phyloP scores from a whole-genome alignment of 2,113 vertebrate genomes.

The Orientallactaga bullata region DNA sequence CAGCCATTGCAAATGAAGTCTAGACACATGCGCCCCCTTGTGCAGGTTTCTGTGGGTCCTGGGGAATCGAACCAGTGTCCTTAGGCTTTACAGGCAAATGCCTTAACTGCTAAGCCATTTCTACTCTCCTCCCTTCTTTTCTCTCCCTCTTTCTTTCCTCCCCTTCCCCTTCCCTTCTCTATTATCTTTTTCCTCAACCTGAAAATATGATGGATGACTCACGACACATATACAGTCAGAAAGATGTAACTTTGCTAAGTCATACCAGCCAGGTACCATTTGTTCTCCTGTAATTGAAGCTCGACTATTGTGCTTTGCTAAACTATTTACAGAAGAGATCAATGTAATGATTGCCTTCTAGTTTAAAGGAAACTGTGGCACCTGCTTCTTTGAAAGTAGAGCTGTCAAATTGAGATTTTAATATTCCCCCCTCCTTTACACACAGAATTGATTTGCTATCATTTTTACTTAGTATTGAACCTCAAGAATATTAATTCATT shows the following conservation, averaged over 20 bases:
- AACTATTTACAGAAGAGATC: background rate
- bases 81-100: too few species aligned
- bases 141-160: background rate
- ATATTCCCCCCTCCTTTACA: background rate
- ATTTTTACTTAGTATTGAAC: conserved; percentile 31
- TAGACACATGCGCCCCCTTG: too few species aligned
- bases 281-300: background rate
- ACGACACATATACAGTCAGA: background rate
- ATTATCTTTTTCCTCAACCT: background rate
- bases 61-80: too few species aligned
- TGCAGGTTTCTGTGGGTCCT: too few species aligned
- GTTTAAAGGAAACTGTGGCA: background rate
- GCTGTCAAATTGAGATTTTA: background rate
- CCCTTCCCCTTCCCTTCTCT: too few species aligned
- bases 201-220: background rate
- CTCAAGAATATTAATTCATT: conserved; percentile 53
- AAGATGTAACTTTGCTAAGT: background rate
- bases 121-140: background rate
- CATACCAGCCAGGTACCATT: background rate
- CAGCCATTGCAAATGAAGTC: too few species aligned
- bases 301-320: background rate
- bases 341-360: background rate
- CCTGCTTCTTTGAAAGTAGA: background rate
- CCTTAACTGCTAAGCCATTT: too few species aligned
- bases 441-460: background rate